These are phyloP conservation scores for Garra rufa DNA, from an alignment of 2,113 vertebrate species.

Conservation along the genomic window DNA sequence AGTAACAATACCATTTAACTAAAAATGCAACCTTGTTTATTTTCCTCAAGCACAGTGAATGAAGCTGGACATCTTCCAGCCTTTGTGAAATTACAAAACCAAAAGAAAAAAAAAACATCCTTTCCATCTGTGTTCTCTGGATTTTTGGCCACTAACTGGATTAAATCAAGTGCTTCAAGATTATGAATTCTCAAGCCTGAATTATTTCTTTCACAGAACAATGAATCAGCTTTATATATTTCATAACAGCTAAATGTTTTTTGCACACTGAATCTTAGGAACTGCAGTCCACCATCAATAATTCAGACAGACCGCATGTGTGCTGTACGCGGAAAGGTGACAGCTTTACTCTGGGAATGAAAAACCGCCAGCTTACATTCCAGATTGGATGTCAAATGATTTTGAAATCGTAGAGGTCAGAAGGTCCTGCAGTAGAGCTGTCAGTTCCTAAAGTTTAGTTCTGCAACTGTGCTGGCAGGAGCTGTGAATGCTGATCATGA, in stretches of 20 bases:
- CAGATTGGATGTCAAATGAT: slow-evolving; percentile 9
- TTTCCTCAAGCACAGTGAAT: background rate
- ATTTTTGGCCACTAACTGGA: background rate
- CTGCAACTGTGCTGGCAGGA: background rate
- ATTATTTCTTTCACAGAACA: background rate
- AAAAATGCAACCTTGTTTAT: background rate
- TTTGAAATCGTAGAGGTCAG: background rate
- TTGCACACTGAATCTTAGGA: background rate
- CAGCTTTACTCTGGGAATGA: slow-evolving; percentile 22
- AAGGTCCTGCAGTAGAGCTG: slow-evolving; percentile 8
- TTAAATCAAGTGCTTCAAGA: background rate
- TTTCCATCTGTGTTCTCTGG: background rate
- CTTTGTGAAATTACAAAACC: background rate
- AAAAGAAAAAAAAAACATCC: background rate
- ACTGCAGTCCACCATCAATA: slow-evolving; percentile 13
- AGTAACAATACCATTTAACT: background rate
- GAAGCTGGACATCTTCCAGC: background rate
- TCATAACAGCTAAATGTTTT: background rate
- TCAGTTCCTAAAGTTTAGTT: slow-evolving; percentile 10
- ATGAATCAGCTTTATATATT: background rate
- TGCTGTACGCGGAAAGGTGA: background rate
- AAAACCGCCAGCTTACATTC: background rate
- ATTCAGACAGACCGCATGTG: slow-evolving; percentile 11
- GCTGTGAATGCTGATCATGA: background rate
- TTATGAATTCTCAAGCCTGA: no score